Conservation (phyloP, 2,888 invertebrate genomes). For the Belgica antarctica region DNA sequence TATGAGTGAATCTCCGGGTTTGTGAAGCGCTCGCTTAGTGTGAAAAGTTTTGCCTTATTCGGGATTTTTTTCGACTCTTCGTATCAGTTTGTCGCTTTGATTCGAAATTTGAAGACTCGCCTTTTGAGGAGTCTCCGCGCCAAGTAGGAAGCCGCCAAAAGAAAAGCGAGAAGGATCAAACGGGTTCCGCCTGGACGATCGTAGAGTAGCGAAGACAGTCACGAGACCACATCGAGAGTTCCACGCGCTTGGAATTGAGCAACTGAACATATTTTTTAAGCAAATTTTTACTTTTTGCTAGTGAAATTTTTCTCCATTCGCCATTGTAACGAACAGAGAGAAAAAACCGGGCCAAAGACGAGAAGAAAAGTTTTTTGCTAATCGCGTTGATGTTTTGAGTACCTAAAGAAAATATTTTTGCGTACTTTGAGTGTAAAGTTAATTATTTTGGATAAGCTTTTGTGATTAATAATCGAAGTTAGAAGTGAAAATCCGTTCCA, state of each 20-base stretch:
- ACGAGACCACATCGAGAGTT: background rate
- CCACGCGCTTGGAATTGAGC: background rate
- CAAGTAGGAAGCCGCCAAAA: too few species aligned
- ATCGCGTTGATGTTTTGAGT: too few species aligned
- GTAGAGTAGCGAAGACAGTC: background rate
- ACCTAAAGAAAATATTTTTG: too few species aligned
- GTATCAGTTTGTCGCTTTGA: conserved; percentile 41
- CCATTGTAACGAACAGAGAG: background rate
- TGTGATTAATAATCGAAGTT: too few species aligned
- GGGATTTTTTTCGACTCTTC: conserved; percentile 31
- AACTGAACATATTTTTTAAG: background rate
- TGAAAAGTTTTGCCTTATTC: too few species aligned
- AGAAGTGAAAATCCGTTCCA: too few species aligned
- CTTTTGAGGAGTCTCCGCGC: conserved; percentile 31
- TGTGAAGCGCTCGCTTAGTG: background rate
- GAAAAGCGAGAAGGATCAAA: background rate
- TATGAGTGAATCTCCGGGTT: conserved; percentile 21
- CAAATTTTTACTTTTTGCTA: conserved; percentile 18
- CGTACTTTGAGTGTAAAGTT: too few species aligned
- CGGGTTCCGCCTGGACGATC: background rate
- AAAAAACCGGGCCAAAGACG: background rate
- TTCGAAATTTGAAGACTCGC: conserved; percentile 40
- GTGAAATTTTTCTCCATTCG: background rate
- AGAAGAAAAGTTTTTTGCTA: conserved; percentile 10
- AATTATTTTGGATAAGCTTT: too few species aligned